A percentile compares a stretch with the other conserved stretches of the same genome.
These are phyloP conservation scores for Periophthalmus modestus DNA, from an alignment of 2,113 vertebrate genomes.

Conservation along the genomic window DNA sequence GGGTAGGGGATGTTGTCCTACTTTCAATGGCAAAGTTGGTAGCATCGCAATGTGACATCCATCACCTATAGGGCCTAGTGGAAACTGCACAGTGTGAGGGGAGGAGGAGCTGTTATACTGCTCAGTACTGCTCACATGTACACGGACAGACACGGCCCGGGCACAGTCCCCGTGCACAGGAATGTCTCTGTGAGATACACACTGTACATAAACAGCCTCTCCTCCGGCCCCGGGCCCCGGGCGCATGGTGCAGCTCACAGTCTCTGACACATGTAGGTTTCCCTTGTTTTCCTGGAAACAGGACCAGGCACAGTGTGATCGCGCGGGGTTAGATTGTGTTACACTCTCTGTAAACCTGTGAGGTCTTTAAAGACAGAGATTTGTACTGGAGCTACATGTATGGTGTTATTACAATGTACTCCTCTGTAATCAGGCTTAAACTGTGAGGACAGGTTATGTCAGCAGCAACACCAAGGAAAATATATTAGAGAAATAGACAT, in stretches of 20 bases:
- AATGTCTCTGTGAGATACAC: conserved; percentile 38
- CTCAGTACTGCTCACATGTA: conserved; percentile 17
- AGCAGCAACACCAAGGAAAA: neutral
- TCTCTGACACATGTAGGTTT: conserved; percentile 51
- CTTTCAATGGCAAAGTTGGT: conserved; percentile 60
- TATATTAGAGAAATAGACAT: neutral
- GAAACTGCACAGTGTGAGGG: conserved; percentile 43
- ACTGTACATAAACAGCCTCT: neutral
- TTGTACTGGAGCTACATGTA: neutral
- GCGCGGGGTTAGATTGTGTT: conserved; percentile 9
- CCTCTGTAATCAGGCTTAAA: neutral
- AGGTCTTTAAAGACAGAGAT: neutral
- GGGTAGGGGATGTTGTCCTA: conserved; percentile 67
- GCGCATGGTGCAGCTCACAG: conserved; percentile 20
- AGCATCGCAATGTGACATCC: conserved; percentile 76
- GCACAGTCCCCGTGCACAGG: conserved; percentile 35
- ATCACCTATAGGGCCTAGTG: conserved; percentile 61
- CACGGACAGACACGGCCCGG: neutral
- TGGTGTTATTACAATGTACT: neutral
- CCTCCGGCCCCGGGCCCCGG: neutral
- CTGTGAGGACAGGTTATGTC: neutral
- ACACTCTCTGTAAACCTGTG: conserved; percentile 6
- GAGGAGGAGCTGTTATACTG: conserved; percentile 46
- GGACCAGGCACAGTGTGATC: conserved; percentile 25
- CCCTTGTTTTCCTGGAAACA: conserved; percentile 42